These are phyloP conservation scores for Luscinia luscinia DNA, from an alignment of 2,797 vertebrate species.

Conservation along the genomic window DNA sequence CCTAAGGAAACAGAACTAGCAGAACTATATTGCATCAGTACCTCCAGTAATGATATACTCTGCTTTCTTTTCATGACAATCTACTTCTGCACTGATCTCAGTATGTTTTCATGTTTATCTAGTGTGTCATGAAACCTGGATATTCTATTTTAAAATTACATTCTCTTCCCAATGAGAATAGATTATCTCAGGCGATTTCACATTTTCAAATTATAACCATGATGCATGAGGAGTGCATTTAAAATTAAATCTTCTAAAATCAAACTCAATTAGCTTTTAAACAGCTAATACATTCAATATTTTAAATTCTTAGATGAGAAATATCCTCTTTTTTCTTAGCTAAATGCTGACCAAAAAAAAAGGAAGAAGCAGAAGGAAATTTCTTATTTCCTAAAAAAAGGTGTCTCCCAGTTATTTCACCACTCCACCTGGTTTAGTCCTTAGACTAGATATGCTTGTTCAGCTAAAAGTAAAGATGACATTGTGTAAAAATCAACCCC, in stretches of 20 bases:
- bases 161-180: not conserved
- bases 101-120: not conserved
- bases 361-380: conserved; percentile 7
- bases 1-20: not conserved
- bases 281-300: not conserved
- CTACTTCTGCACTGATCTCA: not conserved
- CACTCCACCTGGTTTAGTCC: not conserved
- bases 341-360: not conserved
- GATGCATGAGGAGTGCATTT: not conserved
- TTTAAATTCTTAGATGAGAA: not conserved
- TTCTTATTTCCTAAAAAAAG: conserved; percentile 35
- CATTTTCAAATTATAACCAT: not conserved
- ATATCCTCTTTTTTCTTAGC: not conserved
- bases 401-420: not conserved
- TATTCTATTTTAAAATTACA: not conserved
- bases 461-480: conserved; percentile 20
- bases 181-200: not conserved
- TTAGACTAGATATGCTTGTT: not conserved
- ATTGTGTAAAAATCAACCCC: not conserved
- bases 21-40: not conserved
- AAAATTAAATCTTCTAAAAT: not conserved
- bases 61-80: not conserved
- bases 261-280: not conserved
- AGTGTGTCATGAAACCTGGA: not conserved
- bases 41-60: not conserved